phyloP scores from a whole-genome alignment of 2,113 vertebrate species.

The Telmatochromis sp. region DNA sequence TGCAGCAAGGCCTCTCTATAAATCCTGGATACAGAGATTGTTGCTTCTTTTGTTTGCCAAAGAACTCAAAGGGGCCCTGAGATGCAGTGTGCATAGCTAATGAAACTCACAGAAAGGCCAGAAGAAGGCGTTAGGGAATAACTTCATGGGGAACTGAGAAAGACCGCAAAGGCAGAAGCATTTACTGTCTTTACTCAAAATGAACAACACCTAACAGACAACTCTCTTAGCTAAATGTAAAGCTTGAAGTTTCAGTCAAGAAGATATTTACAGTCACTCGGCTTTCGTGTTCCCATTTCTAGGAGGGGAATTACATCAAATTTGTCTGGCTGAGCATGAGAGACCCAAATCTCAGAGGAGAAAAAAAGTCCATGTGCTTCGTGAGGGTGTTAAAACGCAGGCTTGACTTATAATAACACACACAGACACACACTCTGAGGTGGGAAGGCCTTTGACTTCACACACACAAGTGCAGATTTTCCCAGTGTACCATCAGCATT shows the following conservation, averaged over 20 bases:
- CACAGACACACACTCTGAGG: neutral
- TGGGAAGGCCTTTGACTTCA: constrained; percentile 15
- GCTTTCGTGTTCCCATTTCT: neutral
- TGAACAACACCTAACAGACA: neutral
- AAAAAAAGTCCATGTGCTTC: neutral
- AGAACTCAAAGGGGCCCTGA: constrained; percentile 33
- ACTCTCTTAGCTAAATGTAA: neutral
- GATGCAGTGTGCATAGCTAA: constrained; percentile 48
- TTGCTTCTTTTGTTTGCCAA: constrained; percentile 47
- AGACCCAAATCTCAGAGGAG: neutral
- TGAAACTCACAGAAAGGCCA: constrained; percentile 28
- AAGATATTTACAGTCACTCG: neutral
- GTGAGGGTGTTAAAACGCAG: constrained; percentile 15
- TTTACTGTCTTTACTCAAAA: neutral
- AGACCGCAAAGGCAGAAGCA: neutral
- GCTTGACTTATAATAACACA: constrained; percentile 15
- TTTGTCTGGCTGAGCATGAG: neutral
- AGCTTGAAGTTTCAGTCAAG: neutral
- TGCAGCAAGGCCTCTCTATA: constrained; percentile 18
- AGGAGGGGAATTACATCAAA: neutral
- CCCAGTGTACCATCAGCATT: constrained; percentile 25
- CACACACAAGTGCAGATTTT: constrained; percentile 8
- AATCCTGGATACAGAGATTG: constrained; percentile 42
- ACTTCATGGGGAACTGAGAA: constrained; percentile 26
- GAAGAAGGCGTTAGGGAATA: neutral